Conservation (phyloP, 2,888 invertebrate species). For the Elysia crispata region DNA sequence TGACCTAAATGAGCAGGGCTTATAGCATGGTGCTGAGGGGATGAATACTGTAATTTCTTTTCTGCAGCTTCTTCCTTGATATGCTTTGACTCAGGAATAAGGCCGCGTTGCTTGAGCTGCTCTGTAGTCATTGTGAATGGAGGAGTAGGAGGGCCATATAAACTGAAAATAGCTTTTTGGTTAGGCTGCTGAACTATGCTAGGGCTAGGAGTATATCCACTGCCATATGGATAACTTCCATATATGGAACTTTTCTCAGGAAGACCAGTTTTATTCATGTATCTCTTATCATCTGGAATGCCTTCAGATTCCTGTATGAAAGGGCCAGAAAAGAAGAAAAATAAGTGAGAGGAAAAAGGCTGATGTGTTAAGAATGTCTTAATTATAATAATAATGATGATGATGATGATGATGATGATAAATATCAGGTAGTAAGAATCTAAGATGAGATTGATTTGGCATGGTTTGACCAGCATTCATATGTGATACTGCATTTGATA, state of each 20-base stretch:
- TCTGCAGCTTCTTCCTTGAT: conserved; percentile 63
- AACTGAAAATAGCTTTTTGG: conserved; percentile 68
- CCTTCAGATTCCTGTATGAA: conserved; percentile 48
- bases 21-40: conserved; percentile 37
- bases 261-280: conserved; percentile 28
- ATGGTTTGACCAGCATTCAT: too few relatives aligned
- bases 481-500: too few relatives aligned
- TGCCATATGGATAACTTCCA: conserved; percentile 46
- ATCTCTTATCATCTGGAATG: conserved; percentile 45
- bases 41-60: conserved; percentile 37
- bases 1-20: conserved; percentile 57
- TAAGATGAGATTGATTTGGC: too few relatives aligned
- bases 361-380: neutral
- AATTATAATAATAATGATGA: too few relatives aligned
- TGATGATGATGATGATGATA: too few relatives aligned
- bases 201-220: conserved; percentile 50
- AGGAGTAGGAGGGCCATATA: conserved; percentile 77
- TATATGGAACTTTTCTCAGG: conserved; percentile 36
- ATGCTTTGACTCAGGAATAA: conserved; percentile 57
- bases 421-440: too few relatives aligned
- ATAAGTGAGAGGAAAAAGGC: too few relatives aligned
- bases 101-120: conserved; percentile 71
- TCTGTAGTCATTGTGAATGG: conserved; percentile 75
- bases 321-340: neutral
- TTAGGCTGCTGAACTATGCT: conserved; percentile 17